Conservation (phyloP, 2,888 invertebrate genomes). For the Tetragonula carbonaria region DNA sequence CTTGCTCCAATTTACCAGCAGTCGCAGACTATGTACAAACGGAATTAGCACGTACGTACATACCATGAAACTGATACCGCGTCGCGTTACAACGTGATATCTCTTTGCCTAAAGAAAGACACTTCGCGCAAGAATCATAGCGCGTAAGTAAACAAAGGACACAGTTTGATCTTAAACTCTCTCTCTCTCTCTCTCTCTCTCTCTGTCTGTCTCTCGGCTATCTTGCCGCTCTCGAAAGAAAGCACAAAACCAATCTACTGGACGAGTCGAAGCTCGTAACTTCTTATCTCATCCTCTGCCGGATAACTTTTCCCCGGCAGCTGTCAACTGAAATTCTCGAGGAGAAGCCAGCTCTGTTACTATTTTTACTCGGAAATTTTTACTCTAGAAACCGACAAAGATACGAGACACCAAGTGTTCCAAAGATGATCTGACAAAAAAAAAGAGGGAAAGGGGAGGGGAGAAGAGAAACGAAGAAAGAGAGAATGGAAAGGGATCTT, state of each 20-base stretch:
- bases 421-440: slow-evolving; percentile 18
- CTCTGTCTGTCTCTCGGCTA: too few species aligned
- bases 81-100: neutral
- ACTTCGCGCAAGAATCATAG: too few species aligned
- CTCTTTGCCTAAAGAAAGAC: neutral
- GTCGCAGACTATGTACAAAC: neutral
- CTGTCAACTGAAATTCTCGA: slow-evolving; percentile 53
- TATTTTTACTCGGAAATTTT: slow-evolving; percentile 30
- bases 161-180: too few species aligned
- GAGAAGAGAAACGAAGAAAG: neutral
- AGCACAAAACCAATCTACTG: neutral
- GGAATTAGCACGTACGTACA: neutral
- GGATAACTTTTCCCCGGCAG: slow-evolving; percentile 6
- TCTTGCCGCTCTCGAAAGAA: neutral
- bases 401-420: slow-evolving; percentile 20
- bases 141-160: neutral
- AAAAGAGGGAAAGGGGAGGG: neutral
- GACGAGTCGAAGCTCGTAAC: slow-evolving; percentile 21
- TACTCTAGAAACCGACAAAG: slow-evolving; percentile 22
- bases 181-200: too few species aligned
- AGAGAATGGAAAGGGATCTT: neutral
- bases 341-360: slow-evolving; percentile 56
- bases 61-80: neutral
- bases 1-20: slow-evolving; percentile 9
- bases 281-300: slow-evolving; percentile 1